Conservation (phyloP, 2,113 vertebrate species). For the Ploceus nigricollis region DNA sequence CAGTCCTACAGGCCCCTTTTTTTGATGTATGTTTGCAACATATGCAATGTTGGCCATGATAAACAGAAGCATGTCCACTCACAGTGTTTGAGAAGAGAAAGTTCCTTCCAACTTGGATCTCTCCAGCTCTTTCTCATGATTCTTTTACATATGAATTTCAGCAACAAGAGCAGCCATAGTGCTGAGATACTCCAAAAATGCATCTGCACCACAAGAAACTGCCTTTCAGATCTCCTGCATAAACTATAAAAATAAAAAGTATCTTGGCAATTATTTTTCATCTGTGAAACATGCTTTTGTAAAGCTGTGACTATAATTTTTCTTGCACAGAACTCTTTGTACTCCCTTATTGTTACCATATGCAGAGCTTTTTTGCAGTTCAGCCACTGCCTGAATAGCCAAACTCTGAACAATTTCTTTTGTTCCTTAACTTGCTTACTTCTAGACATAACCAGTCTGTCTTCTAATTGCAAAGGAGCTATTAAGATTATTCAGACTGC, state of each 20-base stretch:
- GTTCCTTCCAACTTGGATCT: not conserved
- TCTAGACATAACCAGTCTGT: not conserved
- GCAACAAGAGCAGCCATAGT: not conserved
- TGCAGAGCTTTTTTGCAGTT: not conserved
- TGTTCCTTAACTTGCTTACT: not conserved
- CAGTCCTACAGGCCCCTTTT: not conserved
- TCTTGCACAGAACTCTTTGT: constrained; percentile 23
- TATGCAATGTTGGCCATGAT: not conserved
- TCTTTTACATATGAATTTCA: not conserved
- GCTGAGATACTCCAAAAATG: not conserved
- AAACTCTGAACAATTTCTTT: not conserved
- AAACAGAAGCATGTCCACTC: not conserved
- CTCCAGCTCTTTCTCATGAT: not conserved
- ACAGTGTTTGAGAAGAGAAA: not conserved
- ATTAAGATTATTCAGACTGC: not conserved
- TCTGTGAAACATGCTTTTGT: constrained; percentile 13
- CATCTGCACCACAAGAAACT: not conserved
- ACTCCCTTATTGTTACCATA: constrained; percentile 49
- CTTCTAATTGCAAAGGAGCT: not conserved
- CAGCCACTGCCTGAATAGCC: not conserved
- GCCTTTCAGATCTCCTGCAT: not conserved
- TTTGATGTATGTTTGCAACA: accelerated
- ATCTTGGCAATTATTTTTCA: constrained; percentile 30
- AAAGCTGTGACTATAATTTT: constrained; percentile 32
- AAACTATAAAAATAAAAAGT: not conserved